Base-by-base conservation (phyloP, 2,113 vertebrate genomes). In the Delphinapterus leucas region DNA sequence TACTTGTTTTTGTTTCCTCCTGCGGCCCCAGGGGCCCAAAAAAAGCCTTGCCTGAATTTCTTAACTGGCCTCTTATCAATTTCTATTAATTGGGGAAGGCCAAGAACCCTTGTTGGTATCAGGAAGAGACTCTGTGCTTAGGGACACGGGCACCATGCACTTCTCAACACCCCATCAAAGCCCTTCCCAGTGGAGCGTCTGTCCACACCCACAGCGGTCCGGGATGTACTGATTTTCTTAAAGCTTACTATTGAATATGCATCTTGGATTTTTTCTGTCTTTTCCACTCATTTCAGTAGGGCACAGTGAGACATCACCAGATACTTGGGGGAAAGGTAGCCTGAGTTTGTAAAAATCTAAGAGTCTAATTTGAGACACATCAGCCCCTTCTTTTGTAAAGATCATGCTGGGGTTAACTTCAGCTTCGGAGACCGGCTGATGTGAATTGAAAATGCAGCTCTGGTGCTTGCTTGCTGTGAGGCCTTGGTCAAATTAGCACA, bases 141-240 rank as follows among this genome's bases (percentile, higher is more conserved):
- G 33, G 70, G 41, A 2, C 23, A 3, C 0, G 11, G 31, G 8
- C 8, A 17, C n/a, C 26, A 0, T 2, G 23, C 21, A 8, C 1
- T 5, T 0, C 70, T n/a, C 47, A 4, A 3, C 4, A 18, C 3
- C 0, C 2, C 23, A 14, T 26, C 28, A 15, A 1, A 8, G 31
- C 6, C 47, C 1, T 8, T 67, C 67, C 8, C 36, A 1, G 14
- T 6, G 20, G 23, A 28, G 3, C 0, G 14, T 44, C 1, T 8
- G 11, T 33, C 17, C 11, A 2, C 23, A 8, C 6, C 14, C 8
- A 13, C 17, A 11, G 15, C 2, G 8, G 8, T 12, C 1, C 1
- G 5, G 2, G 20, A 0, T 3, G 2, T 0, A 28, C 0, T 1
- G 25, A 12, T n/a, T 23, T 41, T 23, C 53, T 33, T 0, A 70